Percentiles rank a stretch among this genome's conserved stretches.
These are phyloP conservation scores for Tapera naevia DNA, from an alignment of 2,797 vertebrate genomes.

Conservation along the genomic window DNA sequence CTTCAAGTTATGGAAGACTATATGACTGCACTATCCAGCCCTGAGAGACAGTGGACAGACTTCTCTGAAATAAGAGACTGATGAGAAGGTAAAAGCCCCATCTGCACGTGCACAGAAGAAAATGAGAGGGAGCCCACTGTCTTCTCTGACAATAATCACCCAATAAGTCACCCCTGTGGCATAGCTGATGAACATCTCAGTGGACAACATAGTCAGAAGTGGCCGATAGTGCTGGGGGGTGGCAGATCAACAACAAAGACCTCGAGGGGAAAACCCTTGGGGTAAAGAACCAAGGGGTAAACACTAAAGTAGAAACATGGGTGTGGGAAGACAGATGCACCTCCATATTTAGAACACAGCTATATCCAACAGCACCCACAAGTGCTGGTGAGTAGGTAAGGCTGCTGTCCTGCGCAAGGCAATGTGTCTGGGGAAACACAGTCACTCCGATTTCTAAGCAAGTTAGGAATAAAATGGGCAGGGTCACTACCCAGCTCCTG, in stretches of 20 bases:
- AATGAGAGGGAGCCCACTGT: neutral
- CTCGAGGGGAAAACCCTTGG: neutral
- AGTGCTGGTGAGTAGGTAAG: neutral
- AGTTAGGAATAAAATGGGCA: neutral
- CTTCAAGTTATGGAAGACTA: neutral
- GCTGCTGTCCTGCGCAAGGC: neutral
- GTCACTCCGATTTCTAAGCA: neutral
- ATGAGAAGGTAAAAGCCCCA: neutral
- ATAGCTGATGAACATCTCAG: neutral
- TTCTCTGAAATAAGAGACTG: neutral
- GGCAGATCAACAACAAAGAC: neutral
- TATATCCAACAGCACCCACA: neutral
- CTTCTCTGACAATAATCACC: neutral
- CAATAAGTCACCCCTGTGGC: neutral
- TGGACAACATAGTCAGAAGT: neutral
- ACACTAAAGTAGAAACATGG: neutral
- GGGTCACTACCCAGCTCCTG: neutral
- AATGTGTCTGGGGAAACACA: neutral
- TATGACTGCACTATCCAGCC: neutral
- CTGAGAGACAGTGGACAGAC: neutral
- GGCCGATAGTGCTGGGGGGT: neutral
- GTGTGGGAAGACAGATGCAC: neutral
- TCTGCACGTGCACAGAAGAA: neutral
- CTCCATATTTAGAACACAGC: fast-evolving
- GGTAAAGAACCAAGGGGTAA: neutral